Base-by-base conservation (phyloP, 2,888 invertebrate genomes). In the Drosophila setosimentum region DNA sequence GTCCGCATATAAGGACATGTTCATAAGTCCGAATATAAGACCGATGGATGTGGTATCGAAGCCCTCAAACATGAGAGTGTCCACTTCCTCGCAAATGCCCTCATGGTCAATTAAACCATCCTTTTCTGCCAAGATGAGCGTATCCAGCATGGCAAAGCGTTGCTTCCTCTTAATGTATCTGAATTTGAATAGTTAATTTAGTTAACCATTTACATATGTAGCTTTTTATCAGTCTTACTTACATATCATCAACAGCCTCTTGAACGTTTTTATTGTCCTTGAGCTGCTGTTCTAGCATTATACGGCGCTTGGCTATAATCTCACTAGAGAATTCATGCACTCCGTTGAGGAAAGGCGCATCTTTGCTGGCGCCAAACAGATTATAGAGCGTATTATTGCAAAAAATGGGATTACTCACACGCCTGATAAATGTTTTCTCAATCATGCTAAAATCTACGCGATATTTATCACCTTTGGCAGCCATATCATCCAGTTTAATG, bases 51-150 rank as follows among this genome's bases (percentile, higher is more conserved):
- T 91, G 6, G 91, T 91, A 37, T 90, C 90, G 27, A 75, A 90
- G 1, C 90, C 86, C 40, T 65, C 86, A 27, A 83, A 81, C 94
- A 96, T 95, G 70, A 96, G 95, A 0, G 96, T 96, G 73, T 96
- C 95, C 0, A 96, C 95, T 93, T 96, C 95, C 89, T 96, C 95
- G 68, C 95, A 93, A 16, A 96, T 94, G 55, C 94, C 94, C 13
- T 94, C 63, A 66, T 92, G 91, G 73, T 92, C 88, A 13, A 92
- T 92, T 0, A 87, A 60, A 0, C 88, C 89, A 61, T 92, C 83
- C 33, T 83, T 80, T 30, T 92, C 89, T 0, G 91, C 91, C 32
- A 71, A 70, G 3, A 92, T 80, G 0, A 92, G 65, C 0, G 90
- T 91, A 27, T 92, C 91, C 64, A 92, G 54, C 91, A 92, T 91